A percentile compares a stretch with the other conserved stretches of the same genome.
These are phyloP conservation scores for human (Homo sapiens) DNA, from an alignment of 2,113 vertebrate genomes.

Conservation along the genomic window DNA sequence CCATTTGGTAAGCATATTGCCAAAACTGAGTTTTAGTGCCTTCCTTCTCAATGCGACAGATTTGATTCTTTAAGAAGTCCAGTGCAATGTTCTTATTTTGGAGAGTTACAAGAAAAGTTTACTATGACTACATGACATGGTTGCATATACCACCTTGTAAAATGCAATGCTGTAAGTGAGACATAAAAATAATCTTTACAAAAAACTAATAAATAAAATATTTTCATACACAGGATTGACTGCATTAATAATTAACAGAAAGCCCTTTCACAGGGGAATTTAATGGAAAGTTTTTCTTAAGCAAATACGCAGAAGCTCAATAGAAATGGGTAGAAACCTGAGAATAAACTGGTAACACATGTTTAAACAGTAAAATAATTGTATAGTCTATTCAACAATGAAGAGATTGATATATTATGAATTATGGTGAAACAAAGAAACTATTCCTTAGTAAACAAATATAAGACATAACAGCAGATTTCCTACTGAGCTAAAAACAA, in stretches of 20 bases:
- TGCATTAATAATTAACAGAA: conserved; percentile 74
- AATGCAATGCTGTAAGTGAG: neutral
- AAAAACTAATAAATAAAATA: conserved; percentile 38
- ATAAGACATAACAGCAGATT: conserved; percentile 50
- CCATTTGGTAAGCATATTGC: neutral
- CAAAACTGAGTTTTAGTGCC: neutral
- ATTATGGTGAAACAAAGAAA: conserved; percentile 61
- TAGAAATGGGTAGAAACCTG: conserved; percentile 44
- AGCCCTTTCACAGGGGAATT: conserved; percentile 41
- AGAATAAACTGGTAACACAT: conserved; percentile 43
- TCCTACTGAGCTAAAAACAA: conserved; percentile 41
- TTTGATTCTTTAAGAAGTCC: conserved; percentile 19
- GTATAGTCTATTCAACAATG: conserved; percentile 23
- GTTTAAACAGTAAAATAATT: conserved; percentile 46
- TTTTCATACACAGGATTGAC: conserved; percentile 27
- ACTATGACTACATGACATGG: neutral
- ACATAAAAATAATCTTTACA: conserved; percentile 28
- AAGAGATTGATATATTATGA: conserved; percentile 32
- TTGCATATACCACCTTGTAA: neutral
- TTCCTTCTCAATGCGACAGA: neutral
- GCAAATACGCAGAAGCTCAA: conserved; percentile 39
- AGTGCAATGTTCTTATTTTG: neutral
- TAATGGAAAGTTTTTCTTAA: conserved; percentile 59
- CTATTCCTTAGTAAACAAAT: conserved; percentile 38
- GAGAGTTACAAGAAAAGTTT: neutral